phyloP scores from a whole-genome alignment of 1,140 invertebrate genomes.

The Zaprionus capensis region DNA sequence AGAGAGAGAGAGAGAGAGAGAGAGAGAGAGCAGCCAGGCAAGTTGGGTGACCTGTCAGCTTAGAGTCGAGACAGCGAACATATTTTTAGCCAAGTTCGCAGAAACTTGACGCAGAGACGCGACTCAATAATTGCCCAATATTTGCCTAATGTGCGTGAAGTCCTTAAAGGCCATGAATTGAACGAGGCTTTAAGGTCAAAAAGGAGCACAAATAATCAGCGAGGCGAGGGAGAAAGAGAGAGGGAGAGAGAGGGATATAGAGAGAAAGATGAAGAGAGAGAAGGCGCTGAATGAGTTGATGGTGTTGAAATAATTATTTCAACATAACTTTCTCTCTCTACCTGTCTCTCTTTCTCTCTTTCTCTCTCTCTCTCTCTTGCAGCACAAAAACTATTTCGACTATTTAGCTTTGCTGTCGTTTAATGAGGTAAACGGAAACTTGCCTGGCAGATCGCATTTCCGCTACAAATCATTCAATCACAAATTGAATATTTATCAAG shows the following conservation, averaged over 20 bases:
- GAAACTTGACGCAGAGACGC: not conserved
- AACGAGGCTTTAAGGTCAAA: not conserved
- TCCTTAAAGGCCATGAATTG: not conserved
- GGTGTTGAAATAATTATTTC: no score
- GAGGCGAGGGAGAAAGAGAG: no score
- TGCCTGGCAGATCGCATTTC: not conserved
- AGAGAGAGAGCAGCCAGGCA: not conserved
- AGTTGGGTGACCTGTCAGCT: conserved; percentile 5
- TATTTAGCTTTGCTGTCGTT: no score
- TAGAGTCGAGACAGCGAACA: conserved; percentile 1
- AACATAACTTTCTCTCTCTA: no score
- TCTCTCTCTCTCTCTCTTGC: no score
- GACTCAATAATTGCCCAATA: conserved; percentile 3
- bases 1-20: not conserved
- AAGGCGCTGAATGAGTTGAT: no score
- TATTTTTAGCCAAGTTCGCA: conserved; percentile 7
- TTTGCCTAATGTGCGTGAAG: not conserved
- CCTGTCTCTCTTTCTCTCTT: no score
- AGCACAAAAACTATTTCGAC: not conserved
- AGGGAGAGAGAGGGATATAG: no score
- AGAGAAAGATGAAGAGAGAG: no score
- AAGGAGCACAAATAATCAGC: not conserved
- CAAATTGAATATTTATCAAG: not conserved
- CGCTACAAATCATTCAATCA: not conserved
- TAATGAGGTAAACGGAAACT: not conserved